phyloP scores from a whole-genome alignment of 2,888 invertebrate genomes.

The Stenchaetothrips biformis region DNA sequence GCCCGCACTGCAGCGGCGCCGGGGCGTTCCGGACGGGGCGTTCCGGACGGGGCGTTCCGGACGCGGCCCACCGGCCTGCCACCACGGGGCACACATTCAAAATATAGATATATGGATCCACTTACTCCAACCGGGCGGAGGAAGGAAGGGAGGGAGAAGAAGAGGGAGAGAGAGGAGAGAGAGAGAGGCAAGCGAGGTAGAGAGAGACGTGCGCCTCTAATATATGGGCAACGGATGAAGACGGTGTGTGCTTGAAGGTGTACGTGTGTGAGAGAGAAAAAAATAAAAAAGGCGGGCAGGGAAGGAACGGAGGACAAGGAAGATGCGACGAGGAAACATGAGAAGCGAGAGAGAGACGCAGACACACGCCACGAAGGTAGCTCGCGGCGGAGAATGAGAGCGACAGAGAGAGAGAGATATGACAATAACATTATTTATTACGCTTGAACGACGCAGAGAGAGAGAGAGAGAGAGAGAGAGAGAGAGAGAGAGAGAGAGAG shows the following conservation, averaged over 20 bases:
- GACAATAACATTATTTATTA: conserved; percentile 25
- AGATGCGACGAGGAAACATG: not conserved
- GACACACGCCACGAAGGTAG: not conserved
- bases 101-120: conserved; percentile 20
- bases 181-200: not conserved
- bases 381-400: not conserved
- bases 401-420: conserved; percentile 12
- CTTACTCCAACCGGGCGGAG: not conserved
- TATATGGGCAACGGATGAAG: not conserved
- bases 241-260: conserved; percentile 8
- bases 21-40: not conserved
- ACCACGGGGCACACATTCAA: not conserved
- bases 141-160: not conserved
- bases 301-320: not conserved
- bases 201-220: conserved; percentile 8
- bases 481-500: not conserved
- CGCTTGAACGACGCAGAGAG: not conserved
- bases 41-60: too few relatives aligned
- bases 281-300: not conserved
- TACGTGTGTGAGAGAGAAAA: not conserved
- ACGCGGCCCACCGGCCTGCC: not conserved
- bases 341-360: not conserved
- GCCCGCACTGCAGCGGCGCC: too few relatives aligned
- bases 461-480: not conserved
- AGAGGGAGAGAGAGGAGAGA: not conserved